A percentile compares a stretch with the other conserved stretches of the same genome.
phyloP scores from a whole-genome alignment of 2,797 vertebrate species.

The Lepilemur ruficaudatus region DNA sequence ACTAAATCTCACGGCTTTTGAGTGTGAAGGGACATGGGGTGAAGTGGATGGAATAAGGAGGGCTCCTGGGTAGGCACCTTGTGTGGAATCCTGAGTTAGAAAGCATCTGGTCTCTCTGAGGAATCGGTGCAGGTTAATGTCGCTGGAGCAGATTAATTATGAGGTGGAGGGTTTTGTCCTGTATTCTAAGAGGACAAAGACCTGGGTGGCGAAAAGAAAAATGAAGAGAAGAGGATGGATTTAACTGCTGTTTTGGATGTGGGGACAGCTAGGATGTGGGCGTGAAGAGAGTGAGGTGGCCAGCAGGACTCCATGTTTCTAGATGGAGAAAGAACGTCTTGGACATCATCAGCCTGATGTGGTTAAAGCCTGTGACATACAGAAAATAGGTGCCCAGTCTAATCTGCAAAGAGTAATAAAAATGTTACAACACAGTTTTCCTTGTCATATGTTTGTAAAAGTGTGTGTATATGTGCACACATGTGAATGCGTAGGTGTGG shows the following conservation, averaged over 20 bases:
- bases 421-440: not conserved
- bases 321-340: not conserved
- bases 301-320: not conserved
- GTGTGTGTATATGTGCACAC: not conserved
- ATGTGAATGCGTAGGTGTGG: not conserved
- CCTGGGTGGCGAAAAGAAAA: not conserved
- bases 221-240: not conserved
- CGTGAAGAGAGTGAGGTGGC: not conserved
- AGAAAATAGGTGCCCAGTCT: not conserved
- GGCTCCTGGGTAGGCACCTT: not conserved
- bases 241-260: not conserved
- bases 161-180: rapidly evolving
- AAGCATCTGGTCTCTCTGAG: not conserved
- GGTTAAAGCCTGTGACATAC: not conserved
- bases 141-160: not conserved
- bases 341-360: no score
- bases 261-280: not conserved
- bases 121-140: not conserved
- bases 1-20: not conserved
- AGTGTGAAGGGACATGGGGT: not conserved
- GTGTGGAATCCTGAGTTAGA: not conserved
- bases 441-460: not conserved
- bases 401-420: not conserved
- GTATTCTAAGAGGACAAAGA: not conserved
- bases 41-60: not conserved